Evolutionary conservation across 2,888 invertebrate species (phyloP).

Genomic region (Sinodicranocentrus sp.): DNA sequence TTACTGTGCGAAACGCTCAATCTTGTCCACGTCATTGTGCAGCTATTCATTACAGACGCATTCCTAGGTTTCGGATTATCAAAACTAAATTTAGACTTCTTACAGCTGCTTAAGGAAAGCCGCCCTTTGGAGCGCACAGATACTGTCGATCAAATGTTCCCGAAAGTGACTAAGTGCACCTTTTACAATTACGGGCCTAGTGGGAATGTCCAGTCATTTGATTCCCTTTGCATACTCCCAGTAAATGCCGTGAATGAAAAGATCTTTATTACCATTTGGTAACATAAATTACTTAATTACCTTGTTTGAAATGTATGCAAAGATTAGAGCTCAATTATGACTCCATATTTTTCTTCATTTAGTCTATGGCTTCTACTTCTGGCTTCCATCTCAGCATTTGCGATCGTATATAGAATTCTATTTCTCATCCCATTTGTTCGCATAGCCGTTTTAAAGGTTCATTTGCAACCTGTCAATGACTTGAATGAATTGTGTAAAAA

Average conservation of each 20-base stretch:
- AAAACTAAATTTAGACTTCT: constrained; percentile 26
- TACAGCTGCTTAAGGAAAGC: constrained; percentile 32
- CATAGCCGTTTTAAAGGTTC: not conserved
- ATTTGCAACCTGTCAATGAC: constrained; percentile 4
- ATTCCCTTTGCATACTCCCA: constrained; percentile 87
- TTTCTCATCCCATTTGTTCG: constrained; percentile 21
- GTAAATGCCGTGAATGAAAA: constrained; percentile 90
- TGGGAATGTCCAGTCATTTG: constrained; percentile 81
- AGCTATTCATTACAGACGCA: constrained; percentile 48
- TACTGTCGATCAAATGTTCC: constrained; percentile 63
- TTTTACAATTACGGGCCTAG: constrained; percentile 83
- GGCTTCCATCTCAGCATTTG: constrained; percentile 21
- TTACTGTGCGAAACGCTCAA: constrained; percentile 87
- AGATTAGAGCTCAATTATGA: too few species aligned
- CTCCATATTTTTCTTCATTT: constrained; percentile 3
- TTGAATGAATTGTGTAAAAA: constrained; percentile 14
- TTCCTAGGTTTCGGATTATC: constrained; percentile 77
- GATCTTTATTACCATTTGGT: constrained; percentile 78
- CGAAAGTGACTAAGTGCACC: constrained; percentile 75
- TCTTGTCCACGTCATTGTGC: constrained; percentile 83
- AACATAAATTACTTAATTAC: not conserved
- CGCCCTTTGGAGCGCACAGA: constrained; percentile 28
- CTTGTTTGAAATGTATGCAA: not conserved
- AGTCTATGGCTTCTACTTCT: constrained; percentile 66
- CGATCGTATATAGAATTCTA: constrained; percentile 50